A percentile compares a stretch with the other conserved stretches of the same genome.
phyloP scores from a whole-genome alignment of 2,113 vertebrate genomes.

The Hippocampus mohnikei region DNA sequence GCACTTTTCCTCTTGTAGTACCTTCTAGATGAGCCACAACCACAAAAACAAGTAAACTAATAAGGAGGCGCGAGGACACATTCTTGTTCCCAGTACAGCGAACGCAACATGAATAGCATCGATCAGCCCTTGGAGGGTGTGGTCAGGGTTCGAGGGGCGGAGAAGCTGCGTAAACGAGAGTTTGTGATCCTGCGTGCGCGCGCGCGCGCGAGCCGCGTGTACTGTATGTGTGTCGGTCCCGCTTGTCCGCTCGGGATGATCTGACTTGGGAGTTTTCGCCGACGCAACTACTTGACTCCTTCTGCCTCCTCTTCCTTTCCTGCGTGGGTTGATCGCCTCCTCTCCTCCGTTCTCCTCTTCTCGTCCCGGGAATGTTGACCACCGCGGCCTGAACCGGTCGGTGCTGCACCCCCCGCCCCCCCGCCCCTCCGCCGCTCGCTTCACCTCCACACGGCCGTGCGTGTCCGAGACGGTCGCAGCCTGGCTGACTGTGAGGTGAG shows the following conservation, averaged over 20 bases:
- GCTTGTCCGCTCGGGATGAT: slow-evolving; percentile 59
- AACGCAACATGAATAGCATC: slow-evolving; percentile 46
- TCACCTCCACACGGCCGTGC: slow-evolving; percentile 11
- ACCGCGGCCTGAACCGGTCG: slow-evolving; percentile 50
- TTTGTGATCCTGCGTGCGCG: slow-evolving; percentile 9
- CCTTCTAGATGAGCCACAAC: neutral
- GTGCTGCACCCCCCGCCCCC: slow-evolving; percentile 7
- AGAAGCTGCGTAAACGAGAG: slow-evolving; percentile 32
- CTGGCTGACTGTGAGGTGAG: slow-evolving; percentile 48
- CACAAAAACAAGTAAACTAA: neutral
- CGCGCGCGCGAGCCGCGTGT: neutral
- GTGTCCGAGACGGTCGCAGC: slow-evolving; percentile 7
- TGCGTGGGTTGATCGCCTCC: neutral
- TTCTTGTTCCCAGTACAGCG: slow-evolving; percentile 40
- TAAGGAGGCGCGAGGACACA: slow-evolving; percentile 21
- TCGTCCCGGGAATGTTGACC: slow-evolving; percentile 57
- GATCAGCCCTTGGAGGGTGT: slow-evolving; percentile 51
- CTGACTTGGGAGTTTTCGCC: slow-evolving; percentile 50
- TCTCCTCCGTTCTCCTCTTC: slow-evolving; percentile 1
- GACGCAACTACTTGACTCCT: slow-evolving; percentile 31
- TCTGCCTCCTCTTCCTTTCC: slow-evolving; percentile 27
- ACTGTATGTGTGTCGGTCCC: slow-evolving; percentile 22
- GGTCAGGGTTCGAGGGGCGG: slow-evolving; percentile 43
- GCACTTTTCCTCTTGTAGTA: too few species aligned
- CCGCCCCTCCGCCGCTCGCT: slow-evolving; percentile 1